Percentiles rank a stretch among this genome's conserved stretches.
These are phyloP conservation scores for Hozukius guyotensis DNA, from an alignment of 2,797 vertebrate genomes.

Conservation along the genomic window DNA sequence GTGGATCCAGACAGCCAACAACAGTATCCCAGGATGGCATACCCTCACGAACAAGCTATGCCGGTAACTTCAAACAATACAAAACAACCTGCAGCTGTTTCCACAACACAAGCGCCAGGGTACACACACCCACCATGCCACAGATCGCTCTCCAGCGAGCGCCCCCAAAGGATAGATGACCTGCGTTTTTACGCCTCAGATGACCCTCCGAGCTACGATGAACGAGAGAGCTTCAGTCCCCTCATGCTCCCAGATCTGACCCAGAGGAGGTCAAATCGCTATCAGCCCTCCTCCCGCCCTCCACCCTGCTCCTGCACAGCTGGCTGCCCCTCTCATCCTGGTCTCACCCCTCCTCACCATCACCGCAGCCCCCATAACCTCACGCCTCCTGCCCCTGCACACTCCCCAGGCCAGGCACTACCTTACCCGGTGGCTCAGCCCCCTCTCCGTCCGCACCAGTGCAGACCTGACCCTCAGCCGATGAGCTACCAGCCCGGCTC, in stretches of 20 bases:
- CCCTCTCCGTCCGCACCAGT: slow-evolving; percentile 72
- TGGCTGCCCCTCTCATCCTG: slow-evolving; percentile 63
- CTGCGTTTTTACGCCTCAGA: slow-evolving; percentile 79
- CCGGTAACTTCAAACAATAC: slow-evolving; percentile 46
- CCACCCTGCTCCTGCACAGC: slow-evolving; percentile 80
- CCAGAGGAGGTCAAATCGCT: slow-evolving; percentile 66
- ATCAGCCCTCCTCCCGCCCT: slow-evolving; percentile 73
- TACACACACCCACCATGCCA: slow-evolving; percentile 50
- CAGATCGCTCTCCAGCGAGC: slow-evolving; percentile 63
- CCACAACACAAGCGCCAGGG: slow-evolving; percentile 59
- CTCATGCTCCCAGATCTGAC: slow-evolving; percentile 78
- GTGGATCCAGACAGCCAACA: slow-evolving; percentile 48
- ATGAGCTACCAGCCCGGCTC: slow-evolving; percentile 76
- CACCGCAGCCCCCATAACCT: slow-evolving; percentile 72
- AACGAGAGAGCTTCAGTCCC: slow-evolving; percentile 86
- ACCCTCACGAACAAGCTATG: slow-evolving; percentile 54
- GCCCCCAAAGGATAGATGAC: slow-evolving; percentile 59
- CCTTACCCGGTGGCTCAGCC: slow-evolving; percentile 67
- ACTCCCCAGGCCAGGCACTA: slow-evolving; percentile 66
- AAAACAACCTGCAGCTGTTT: slow-evolving; percentile 57
- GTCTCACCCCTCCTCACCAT: slow-evolving; percentile 53
- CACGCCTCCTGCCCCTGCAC: slow-evolving; percentile 70
- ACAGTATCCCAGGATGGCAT: slow-evolving; percentile 44
- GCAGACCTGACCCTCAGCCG: slow-evolving; percentile 73
- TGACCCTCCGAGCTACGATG: slow-evolving; percentile 87